Conservation (phyloP, 1,140 invertebrate species). For the Hyles euphorbiae region DNA sequence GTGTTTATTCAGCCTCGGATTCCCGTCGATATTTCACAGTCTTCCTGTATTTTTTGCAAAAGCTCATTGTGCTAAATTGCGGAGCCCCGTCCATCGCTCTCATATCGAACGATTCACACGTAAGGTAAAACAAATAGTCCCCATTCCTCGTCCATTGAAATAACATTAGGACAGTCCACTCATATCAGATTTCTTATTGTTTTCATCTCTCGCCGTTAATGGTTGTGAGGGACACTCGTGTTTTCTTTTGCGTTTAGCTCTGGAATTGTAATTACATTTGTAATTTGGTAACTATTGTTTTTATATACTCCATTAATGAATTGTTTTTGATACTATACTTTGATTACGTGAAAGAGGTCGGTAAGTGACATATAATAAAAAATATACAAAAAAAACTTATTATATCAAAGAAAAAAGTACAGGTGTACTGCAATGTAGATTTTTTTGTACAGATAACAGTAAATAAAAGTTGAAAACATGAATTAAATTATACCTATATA, state of each 20-base stretch:
- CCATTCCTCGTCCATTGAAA: constrained; percentile 33
- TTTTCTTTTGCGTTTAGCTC: constrained; percentile 20
- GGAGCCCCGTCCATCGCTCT: constrained; percentile 22
- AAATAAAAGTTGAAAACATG: no score
- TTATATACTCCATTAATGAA: no score
- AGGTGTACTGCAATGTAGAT: no score
- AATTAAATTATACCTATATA: no score
- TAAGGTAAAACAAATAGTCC: constrained; percentile 43
- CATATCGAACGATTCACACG: constrained; percentile 49
- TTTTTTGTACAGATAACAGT: no score
- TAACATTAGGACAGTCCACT: constrained; percentile 50
- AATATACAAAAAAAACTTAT: no score
- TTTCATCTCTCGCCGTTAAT: constrained; percentile 58
- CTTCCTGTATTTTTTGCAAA: constrained; percentile 29
- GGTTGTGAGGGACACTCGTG: constrained; percentile 36
- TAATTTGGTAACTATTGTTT: no score
- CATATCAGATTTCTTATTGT: constrained; percentile 67
- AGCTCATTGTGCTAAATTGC: constrained; percentile 29
- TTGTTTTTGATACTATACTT: no score
- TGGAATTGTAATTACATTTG: no score
- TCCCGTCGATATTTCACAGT: constrained; percentile 21
- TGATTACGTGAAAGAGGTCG: no score
- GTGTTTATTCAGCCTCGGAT: constrained; percentile 30
- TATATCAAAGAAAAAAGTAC: no score
- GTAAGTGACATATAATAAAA: no score